Percentiles rank a stretch among this genome's conserved stretches.
Evolutionary conservation across 2,113 vertebrate genomes (phyloP).

Genomic region (Neotoma lepida): DNA sequence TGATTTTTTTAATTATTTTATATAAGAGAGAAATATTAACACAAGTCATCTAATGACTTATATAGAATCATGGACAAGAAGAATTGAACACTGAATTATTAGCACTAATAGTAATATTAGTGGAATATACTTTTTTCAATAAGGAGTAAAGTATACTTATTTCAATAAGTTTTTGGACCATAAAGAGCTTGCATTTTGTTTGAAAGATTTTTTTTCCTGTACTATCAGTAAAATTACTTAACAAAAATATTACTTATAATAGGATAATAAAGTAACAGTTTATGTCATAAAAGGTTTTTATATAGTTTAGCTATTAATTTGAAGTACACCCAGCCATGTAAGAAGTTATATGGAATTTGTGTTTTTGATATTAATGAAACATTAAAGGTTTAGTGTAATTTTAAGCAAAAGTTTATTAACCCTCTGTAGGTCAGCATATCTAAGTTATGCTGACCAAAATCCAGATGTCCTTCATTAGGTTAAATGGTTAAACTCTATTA

Average conservation of each 20-base stretch:
- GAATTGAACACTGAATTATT: neutral
- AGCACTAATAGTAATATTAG: neutral
- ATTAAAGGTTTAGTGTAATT: neutral
- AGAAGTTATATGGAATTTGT: neutral
- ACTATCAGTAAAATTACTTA: neutral
- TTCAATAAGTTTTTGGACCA: neutral
- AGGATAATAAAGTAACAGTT: neutral
- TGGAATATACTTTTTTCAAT: neutral
- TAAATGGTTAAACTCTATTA: neutral
- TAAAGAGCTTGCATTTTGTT: neutral
- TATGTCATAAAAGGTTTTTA: neutral
- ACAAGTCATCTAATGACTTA: neutral
- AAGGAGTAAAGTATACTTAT: neutral
- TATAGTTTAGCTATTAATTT: neutral
- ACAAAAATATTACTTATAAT: neutral
- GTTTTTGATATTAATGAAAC: neutral
- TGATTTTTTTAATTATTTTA: slow-evolving; percentile 43
- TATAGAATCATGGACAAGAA: neutral
- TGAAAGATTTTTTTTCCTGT: neutral
- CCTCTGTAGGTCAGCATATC: neutral
- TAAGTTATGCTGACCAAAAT: slow-evolving; percentile 3
- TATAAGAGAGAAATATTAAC: slow-evolving; percentile 56
- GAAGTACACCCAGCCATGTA: neutral
- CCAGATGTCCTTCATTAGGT: neutral
- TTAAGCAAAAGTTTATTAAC: neutral